Conservation (phyloP, 2,888 invertebrate species). For the Phortica magna region DNA sequence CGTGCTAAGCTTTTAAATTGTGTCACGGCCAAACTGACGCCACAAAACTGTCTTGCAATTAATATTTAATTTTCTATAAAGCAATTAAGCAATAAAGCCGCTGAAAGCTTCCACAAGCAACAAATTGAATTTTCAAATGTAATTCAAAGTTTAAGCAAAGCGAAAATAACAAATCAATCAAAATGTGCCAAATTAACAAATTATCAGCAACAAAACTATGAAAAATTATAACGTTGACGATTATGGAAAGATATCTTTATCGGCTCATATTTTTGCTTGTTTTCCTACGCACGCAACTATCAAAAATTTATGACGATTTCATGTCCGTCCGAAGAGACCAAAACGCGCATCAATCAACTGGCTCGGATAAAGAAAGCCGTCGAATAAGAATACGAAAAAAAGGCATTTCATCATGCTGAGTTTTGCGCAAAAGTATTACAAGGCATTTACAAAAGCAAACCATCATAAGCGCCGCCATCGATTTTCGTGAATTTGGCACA, state of each 20-base stretch:
- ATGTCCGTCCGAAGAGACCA: constrained; percentile 43
- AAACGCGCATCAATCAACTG: constrained; percentile 60
- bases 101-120: no score
- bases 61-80: no score
- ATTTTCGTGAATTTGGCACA: constrained; percentile 51
- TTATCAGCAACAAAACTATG: constrained; percentile 13
- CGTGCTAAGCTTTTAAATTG: no score
- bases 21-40: no score
- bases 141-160: no score
- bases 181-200: constrained; percentile 1
- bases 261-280: not conserved
- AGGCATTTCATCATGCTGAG: constrained; percentile 39
- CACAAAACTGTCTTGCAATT: no score
- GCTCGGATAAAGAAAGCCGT: not conserved
- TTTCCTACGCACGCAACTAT: constrained; percentile 22
- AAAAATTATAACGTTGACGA: constrained; percentile 19
- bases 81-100: no score
- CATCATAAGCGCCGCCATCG: constrained; percentile 32
- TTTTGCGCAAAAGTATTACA: not conserved
- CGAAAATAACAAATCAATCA: not conserved
- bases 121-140: no score
- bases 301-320: constrained; percentile 60
- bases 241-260: not conserved
- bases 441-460: not conserved
- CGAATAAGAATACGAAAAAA: constrained; percentile 34